Evolutionary conservation across 2,888 invertebrate genomes (phyloP).

Genomic region (Andrena trimmerana): DNA sequence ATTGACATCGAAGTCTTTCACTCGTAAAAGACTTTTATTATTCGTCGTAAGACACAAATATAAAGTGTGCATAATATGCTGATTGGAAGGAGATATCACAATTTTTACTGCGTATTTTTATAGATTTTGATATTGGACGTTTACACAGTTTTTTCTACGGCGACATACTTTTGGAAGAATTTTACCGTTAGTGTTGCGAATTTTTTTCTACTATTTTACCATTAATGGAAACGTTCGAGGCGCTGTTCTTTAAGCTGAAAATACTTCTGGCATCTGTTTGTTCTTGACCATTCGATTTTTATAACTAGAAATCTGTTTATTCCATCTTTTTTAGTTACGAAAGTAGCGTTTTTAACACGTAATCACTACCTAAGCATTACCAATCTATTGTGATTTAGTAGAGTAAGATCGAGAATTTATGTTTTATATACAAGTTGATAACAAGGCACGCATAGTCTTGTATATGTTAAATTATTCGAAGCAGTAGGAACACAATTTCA

Average conservation of each 20-base stretch:
- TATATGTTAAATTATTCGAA: slow-evolving; percentile 61
- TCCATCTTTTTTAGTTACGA: slow-evolving; percentile 26
- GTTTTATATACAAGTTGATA: slow-evolving; percentile 59
- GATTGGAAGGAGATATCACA: slow-evolving; percentile 44
- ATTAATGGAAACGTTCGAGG: slow-evolving; percentile 18
- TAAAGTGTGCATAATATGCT: slow-evolving; percentile 54
- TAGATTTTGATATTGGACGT: slow-evolving; percentile 66
- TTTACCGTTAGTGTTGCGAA: slow-evolving; percentile 54
- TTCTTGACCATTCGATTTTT: slow-evolving; percentile 46
- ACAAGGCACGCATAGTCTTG: slow-evolving; percentile 46
- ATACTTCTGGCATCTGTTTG: slow-evolving; percentile 40
- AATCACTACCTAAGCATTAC: slow-evolving; percentile 59
- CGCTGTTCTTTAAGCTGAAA: slow-evolving; percentile 35
- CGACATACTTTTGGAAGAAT: slow-evolving; percentile 53
- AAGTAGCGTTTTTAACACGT: slow-evolving; percentile 41
- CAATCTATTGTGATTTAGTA: slow-evolving; percentile 67
- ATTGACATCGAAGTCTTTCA: slow-evolving; percentile 50
- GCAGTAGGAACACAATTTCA: slow-evolving; percentile 40
- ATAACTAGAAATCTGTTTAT: slow-evolving; percentile 26
- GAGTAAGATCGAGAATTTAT: slow-evolving; percentile 53
- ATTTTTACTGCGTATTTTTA: slow-evolving; percentile 66
- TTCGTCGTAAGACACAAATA: slow-evolving; percentile 16
- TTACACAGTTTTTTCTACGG: slow-evolving; percentile 54
- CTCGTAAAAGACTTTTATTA: slow-evolving; percentile 35
- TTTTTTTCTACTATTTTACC: slow-evolving; percentile 46